phyloP scores from a whole-genome alignment of 1,140 invertebrate genomes.

The Eurosta solidaginis region DNA sequence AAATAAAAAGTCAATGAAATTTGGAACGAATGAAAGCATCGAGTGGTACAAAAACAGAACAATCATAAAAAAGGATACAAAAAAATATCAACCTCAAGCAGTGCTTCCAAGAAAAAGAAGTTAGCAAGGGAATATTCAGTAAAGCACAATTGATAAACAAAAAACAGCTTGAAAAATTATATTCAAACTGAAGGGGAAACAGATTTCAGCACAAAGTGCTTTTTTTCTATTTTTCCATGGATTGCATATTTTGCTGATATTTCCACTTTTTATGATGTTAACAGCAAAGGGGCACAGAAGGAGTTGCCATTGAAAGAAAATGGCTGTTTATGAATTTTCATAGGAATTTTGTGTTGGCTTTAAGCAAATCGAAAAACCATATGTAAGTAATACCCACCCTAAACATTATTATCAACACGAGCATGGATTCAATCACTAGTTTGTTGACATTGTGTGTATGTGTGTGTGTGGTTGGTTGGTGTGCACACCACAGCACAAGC shows the following conservation, averaged over 20 bases:
- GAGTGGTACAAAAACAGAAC: neutral
- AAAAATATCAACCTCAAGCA: neutral
- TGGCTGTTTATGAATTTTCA: neutral
- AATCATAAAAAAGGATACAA: neutral
- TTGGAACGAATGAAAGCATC: neutral
- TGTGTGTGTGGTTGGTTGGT: too few relatives aligned
- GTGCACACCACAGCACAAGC: too few relatives aligned
- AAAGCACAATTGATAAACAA: neutral
- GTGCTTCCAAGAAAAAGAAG: neutral
- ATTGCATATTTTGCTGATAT: neutral
- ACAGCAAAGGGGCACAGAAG: neutral
- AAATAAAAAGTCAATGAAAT: neutral
- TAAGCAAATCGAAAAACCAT: neutral
- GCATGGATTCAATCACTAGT: neutral
- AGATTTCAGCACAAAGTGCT: neutral
- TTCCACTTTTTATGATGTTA: neutral
- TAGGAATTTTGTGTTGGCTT: neutral
- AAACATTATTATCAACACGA: too few relatives aligned
- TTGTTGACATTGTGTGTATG: neutral
- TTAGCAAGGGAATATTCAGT: neutral
- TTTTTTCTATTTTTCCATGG: neutral
- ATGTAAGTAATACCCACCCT: neutral
- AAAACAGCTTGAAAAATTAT: neutral
- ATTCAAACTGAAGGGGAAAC: neutral
- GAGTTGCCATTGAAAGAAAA: neutral